These are phyloP conservation scores for Heliocidaris erythrogramma DNA, from an alignment of 35 echinoderm and acorn worm species.

Conservation along the genomic window DNA sequence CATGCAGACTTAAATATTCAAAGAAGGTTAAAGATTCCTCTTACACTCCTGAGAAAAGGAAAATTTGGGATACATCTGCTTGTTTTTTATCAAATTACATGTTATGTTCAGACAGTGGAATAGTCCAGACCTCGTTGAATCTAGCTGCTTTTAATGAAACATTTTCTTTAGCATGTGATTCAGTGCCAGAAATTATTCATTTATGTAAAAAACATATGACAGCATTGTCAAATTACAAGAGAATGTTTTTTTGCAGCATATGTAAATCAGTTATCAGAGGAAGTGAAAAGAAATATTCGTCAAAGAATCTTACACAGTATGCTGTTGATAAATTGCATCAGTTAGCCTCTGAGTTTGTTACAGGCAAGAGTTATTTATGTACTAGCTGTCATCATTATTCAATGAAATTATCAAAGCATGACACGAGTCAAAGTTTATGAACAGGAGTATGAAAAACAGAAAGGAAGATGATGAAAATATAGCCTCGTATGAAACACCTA, in stretches of 20 bases:
- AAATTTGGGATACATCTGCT: background rate
- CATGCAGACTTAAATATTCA: constrained; percentile 30
- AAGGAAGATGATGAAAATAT: constrained; percentile 31
- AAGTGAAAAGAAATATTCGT: constrained; percentile 34
- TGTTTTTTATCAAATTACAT: constrained; percentile 1
- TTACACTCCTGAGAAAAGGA: constrained; percentile 23
- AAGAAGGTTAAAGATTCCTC: constrained; percentile 21
- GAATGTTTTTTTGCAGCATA: background rate
- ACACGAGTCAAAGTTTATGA: background rate
- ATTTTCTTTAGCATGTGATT: constrained; percentile 14
- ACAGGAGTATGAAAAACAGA: constrained; percentile 25
- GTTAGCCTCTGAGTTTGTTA: background rate
- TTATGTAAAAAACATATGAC: constrained; percentile 23
- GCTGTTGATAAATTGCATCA: constrained; percentile 7
- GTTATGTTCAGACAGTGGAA: constrained; percentile 33
- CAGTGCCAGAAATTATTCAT: constrained; percentile 1
- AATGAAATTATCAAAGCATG: constrained; percentile 21
- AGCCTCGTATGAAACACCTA: constrained; percentile 2
- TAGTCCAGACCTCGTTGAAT: background rate
- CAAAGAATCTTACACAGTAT: background rate
- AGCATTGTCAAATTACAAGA: constrained; percentile 4
- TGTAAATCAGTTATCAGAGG: constrained; percentile 42
- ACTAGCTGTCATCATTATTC: constrained; percentile 30
- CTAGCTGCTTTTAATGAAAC: constrained; percentile 14
- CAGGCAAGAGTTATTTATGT: constrained; percentile 1